Evolutionary conservation across 2,797 vertebrate species (phyloP).

Genomic region (Danio choprae): DNA sequence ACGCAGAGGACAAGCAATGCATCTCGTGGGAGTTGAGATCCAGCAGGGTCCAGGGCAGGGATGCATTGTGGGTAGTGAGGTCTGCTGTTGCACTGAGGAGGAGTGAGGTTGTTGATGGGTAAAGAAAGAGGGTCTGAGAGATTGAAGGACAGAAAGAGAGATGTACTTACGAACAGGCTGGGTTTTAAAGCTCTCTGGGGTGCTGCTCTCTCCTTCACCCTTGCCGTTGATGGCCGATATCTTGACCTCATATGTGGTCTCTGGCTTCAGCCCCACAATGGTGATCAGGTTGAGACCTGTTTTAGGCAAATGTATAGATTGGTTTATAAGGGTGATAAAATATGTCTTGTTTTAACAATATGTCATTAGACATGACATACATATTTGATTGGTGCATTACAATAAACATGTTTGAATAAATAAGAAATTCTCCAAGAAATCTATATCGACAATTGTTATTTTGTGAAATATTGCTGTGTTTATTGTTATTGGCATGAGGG

Average conservation of each 20-base stretch:
- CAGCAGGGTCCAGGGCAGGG: constrained; percentile 35
- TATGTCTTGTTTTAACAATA: background rate
- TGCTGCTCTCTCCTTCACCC: constrained; percentile 89
- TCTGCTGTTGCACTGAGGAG: constrained; percentile 51
- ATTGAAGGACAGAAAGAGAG: constrained; percentile 22
- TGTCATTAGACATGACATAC: background rate
- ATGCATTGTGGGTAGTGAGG: constrained; percentile 46
- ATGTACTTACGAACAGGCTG: constrained; percentile 95
- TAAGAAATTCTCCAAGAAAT: too few relatives aligned
- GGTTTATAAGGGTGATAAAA: constrained; percentile 1
- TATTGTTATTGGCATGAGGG: too few relatives aligned
- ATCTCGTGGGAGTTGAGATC: constrained; percentile 49
- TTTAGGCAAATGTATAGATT: constrained; percentile 23
- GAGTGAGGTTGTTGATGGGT: constrained; percentile 11
- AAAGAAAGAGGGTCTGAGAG: constrained; percentile 34
- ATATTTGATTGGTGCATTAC: background rate
- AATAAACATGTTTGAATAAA: too few relatives aligned
- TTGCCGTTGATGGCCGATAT: constrained; percentile 96
- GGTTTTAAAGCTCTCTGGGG: constrained; percentile 84
- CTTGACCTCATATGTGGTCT: constrained; percentile 88
- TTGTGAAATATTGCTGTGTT: too few relatives aligned
- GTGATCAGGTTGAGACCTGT: constrained; percentile 84
- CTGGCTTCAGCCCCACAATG: constrained; percentile 88
- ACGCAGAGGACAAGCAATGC: constrained; percentile 48
- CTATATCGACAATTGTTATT: too few relatives aligned